phyloP scores from a whole-genome alignment of 2,888 invertebrate species.

The Pharmacophagus antenor region DNA sequence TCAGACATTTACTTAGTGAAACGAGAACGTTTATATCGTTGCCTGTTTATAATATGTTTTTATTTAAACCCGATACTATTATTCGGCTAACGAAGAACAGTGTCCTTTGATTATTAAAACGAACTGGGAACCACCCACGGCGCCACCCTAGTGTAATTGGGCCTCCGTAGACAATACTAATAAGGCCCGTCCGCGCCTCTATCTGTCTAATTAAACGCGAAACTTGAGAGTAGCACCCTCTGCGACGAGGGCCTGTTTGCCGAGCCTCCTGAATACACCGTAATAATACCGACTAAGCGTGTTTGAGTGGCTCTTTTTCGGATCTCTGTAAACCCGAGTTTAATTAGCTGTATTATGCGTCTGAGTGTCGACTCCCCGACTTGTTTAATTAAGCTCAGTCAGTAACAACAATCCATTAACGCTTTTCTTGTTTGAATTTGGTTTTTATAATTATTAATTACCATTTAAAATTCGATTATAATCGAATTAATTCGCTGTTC shows the following conservation, averaged over 20 bases:
- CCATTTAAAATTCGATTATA: constrained; percentile 10
- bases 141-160: constrained; percentile 77
- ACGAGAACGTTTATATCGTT: constrained; percentile 13
- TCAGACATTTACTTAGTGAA: constrained; percentile 4
- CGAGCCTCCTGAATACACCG: constrained; percentile 76
- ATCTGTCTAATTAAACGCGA: constrained; percentile 81
- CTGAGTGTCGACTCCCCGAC: constrained; percentile 75
- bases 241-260: constrained; percentile 75
- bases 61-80: constrained; percentile 64
- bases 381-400: constrained; percentile 79
- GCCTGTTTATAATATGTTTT: constrained; percentile 32
- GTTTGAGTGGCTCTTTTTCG: constrained; percentile 80
- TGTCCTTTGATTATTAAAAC: constrained; percentile 80
- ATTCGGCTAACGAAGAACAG: constrained; percentile 76
- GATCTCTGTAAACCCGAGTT: constrained; percentile 79
- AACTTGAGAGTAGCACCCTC: constrained; percentile 80
- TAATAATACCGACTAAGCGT: constrained; percentile 81
- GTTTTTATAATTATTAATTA: constrained; percentile 31
- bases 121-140: constrained; percentile 73
- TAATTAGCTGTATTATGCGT: constrained; percentile 79
- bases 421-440: constrained; percentile 46
- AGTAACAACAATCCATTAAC: constrained; percentile 72
- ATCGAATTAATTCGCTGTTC: neutral
- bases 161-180: constrained; percentile 81
- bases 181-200: constrained; percentile 80